These are phyloP conservation scores for Macroteleia sp. DNA, from an alignment of 2,888 invertebrate genomes.

Conservation along the genomic window DNA sequence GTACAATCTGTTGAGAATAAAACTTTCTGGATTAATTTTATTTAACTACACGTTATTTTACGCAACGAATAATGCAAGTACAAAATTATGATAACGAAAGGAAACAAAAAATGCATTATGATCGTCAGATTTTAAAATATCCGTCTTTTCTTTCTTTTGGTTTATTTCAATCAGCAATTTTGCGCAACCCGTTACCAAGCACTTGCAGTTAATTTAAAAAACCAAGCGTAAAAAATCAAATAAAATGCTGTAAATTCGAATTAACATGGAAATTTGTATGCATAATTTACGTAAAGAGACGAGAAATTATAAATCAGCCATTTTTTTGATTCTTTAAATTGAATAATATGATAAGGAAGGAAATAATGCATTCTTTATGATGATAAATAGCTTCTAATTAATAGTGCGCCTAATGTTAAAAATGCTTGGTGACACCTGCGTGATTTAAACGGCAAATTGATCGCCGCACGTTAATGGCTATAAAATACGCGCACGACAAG, in stretches of 20 bases:
- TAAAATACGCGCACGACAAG: slow-evolving; percentile 49
- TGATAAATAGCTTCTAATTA: no score
- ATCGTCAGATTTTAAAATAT: slow-evolving; percentile 16
- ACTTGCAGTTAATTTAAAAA: slow-evolving; percentile 31
- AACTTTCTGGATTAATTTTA: no score
- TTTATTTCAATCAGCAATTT: slow-evolving; percentile 37
- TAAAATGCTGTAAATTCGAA: slow-evolving; percentile 14
- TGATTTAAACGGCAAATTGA: slow-evolving; percentile 53
- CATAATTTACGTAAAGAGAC: slow-evolving; percentile 21
- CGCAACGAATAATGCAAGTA: slow-evolving; percentile 33
- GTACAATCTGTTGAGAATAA: no score
- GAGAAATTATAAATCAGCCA: slow-evolving; percentile 29
- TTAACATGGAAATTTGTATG: slow-evolving; percentile 20
- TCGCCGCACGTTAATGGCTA: slow-evolving; percentile 43
- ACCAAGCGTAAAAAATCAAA: slow-evolving; percentile 4
- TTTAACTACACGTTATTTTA: no score
- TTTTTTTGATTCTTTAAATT: slow-evolving; percentile 32
- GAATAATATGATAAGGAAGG: slow-evolving; percentile 17
- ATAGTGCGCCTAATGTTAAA: slow-evolving; percentile 20
- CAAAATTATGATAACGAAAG: slow-evolving; percentile 44
- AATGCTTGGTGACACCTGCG: slow-evolving; percentile 51
- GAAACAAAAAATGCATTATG: slow-evolving; percentile 21
- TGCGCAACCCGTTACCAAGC: slow-evolving; percentile 29
- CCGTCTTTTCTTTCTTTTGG: slow-evolving; percentile 11
- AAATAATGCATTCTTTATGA: no score